Evolutionary conservation across 2,888 invertebrate genomes (phyloP), one percentile per base, ranked within the genome.

Genomic region (Drosophila subquinaria): DNA sequence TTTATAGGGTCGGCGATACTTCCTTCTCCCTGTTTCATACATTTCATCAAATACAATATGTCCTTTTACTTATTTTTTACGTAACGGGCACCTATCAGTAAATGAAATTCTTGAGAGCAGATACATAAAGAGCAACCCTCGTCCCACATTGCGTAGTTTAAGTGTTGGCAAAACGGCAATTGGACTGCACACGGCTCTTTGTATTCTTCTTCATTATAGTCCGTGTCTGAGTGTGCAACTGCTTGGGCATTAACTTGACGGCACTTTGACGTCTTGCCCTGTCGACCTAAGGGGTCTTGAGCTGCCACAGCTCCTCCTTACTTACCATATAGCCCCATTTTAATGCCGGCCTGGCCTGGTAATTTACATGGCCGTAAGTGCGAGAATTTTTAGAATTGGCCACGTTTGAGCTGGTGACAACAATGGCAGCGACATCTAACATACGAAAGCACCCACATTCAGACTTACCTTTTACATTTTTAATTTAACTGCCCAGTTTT

Each of bases 401-500:
- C 59, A 60, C 62, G 59, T 45, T 62, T 72, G n/a, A 45, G 17
- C 55, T 15, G 55, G 59, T 42, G 42, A 68, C 60, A 73, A 69
- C 57, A 57, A 36, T 47, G 35, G 17, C 35, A 10, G 20, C 20
- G 20, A 5, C 43, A 43, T 23, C 20, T 11, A 27, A 27, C 27
- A 27, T 6, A 43, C 17, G 67, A 47, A 53, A 20, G 59, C 45
- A 47, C 45, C 36, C 61, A 45, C 61, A 52, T 40, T n/a, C 36
- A 17, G 61, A 13, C 48, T 30, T 45, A 64, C 61, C 69, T 73
- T 67, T 76, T 73, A 62, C 69, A 77, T 77, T 77, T 83, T 76
- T 85, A 79, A 85, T 86, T 81, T 76, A 69, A 82, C 74, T 72
- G 80, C 76, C 69, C 74, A 64, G 73, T 82, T 84, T 77, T 77